A percentile compares a stretch with the other conserved stretches of the same genome.
These are phyloP conservation scores for Lysandra bellargus DNA, from an alignment of 2,888 invertebrate genomes.

Conservation along the genomic window DNA sequence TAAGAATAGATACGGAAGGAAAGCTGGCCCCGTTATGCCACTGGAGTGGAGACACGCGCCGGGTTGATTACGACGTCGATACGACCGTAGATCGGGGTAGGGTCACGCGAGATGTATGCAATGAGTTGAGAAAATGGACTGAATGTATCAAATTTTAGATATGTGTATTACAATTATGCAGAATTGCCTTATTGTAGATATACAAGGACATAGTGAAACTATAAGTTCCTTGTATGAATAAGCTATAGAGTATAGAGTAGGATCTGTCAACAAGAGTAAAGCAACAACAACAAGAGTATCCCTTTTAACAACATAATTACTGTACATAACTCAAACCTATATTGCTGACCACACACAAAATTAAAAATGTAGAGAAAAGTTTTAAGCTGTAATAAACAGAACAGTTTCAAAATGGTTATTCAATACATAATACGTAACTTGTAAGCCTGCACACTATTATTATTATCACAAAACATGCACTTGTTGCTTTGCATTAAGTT, in stretches of 20 bases:
- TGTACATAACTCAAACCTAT: too few relatives aligned
- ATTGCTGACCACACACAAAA: too few relatives aligned
- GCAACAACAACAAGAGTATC: too few relatives aligned
- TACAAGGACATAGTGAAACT: not conserved
- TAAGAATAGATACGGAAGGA: conserved; percentile 77
- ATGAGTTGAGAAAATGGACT: not conserved
- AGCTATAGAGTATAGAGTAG: too few relatives aligned
- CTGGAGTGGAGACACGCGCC: conserved; percentile 66
- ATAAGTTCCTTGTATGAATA: too few relatives aligned
- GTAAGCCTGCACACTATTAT: not conserved
- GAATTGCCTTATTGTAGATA: too few relatives aligned
- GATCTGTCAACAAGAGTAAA: too few relatives aligned
- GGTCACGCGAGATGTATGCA: conserved; percentile 38
- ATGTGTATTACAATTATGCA: too few relatives aligned
- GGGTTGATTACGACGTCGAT: conserved; percentile 43
- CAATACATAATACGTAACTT: not conserved
- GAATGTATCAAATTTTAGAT: too few relatives aligned
- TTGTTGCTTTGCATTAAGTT: not conserved
- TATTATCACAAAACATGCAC: not conserved
- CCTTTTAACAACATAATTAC: too few relatives aligned
- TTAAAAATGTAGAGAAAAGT: too few relatives aligned
- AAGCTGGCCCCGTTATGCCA: conserved; percentile 61
- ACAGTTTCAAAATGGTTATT: not conserved
- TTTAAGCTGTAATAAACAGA: too few relatives aligned
- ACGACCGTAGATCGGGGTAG: conserved; percentile 35